These are phyloP conservation scores for Alloplasta piceator DNA, from an alignment of 2,888 invertebrate species.

Conservation along the genomic window DNA sequence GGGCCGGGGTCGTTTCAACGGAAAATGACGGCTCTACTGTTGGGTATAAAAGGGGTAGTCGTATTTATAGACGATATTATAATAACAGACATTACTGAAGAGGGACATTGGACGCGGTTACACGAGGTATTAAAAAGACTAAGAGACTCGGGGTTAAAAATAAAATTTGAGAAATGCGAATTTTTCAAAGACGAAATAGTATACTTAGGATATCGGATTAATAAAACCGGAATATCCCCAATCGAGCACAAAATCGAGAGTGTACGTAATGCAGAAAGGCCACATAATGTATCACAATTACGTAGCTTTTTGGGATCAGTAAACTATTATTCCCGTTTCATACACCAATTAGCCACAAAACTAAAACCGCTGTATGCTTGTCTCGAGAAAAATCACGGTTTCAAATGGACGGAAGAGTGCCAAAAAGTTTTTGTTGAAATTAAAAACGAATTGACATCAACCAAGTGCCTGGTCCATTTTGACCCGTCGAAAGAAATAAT, in stretches of 20 bases:
- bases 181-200: too few relatives aligned
- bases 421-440: background rate
- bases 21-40: slow-evolving; percentile 23
- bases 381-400: background rate
- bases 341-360: slow-evolving; percentile 16
- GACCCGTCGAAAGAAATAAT: slow-evolving; percentile 30
- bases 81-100: background rate
- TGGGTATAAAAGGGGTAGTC: slow-evolving; percentile 22
- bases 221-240: too few relatives aligned
- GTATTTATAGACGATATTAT: slow-evolving; percentile 40
- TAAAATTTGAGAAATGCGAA: too few relatives aligned
- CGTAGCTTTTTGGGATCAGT: slow-evolving; percentile 47
- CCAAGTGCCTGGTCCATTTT: too few relatives aligned
- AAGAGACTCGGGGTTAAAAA: slow-evolving; percentile 47
- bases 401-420: slow-evolving; percentile 22
- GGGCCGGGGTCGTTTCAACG: slow-evolving; percentile 28
- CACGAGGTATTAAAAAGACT: slow-evolving; percentile 1
- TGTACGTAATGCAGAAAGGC: slow-evolving; percentile 58
- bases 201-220: too few relatives aligned
- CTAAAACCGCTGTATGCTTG: slow-evolving; percentile 3
- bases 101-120: slow-evolving; percentile 19
- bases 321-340: slow-evolving; percentile 39
- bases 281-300: slow-evolving; percentile 27
- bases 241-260: too few relatives aligned
- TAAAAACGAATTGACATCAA: too few relatives aligned